Conservation (phyloP, 2,113 vertebrate species). For the Pontoporia blainvillei region DNA sequence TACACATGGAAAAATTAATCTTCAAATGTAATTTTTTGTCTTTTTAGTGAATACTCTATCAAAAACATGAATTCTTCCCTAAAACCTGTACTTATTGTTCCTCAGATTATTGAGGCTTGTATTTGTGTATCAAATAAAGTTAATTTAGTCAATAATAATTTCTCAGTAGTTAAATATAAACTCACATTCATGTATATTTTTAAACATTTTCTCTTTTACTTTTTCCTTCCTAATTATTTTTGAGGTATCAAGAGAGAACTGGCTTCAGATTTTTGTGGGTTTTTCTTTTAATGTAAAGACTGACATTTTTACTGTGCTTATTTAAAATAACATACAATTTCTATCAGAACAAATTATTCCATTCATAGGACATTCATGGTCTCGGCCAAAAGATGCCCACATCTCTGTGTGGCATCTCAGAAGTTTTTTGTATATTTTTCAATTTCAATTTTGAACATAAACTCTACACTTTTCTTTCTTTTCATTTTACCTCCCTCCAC, state of each 20-base stretch:
- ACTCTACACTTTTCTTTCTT: neutral
- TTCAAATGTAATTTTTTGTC: neutral
- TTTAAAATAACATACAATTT: conserved; percentile 36
- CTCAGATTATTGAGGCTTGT: neutral
- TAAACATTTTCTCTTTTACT: neutral
- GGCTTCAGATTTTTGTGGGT: neutral
- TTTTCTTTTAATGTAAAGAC: conserved; percentile 1
- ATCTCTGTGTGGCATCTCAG: neutral
- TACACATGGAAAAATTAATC: neutral
- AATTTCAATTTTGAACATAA: neutral
- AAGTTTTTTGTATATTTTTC: conserved; percentile 4
- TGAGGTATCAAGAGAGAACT: neutral
- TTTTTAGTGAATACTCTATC: conserved; percentile 19
- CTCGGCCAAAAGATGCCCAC: neutral
- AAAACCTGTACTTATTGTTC: neutral
- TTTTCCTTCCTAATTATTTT: conserved; percentile 37
- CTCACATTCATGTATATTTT: neutral
- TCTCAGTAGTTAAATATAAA: conserved; percentile 6
- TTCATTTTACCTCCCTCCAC: neutral
- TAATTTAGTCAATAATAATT: neutral
- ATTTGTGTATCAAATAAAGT: conserved; percentile 12
- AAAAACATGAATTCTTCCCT: neutral
- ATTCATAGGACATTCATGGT: neutral
- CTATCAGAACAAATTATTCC: neutral
- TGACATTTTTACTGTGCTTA: neutral